phyloP scores from a whole-genome alignment of 2,113 vertebrate genomes.

The Corythornis cristatus region DNA sequence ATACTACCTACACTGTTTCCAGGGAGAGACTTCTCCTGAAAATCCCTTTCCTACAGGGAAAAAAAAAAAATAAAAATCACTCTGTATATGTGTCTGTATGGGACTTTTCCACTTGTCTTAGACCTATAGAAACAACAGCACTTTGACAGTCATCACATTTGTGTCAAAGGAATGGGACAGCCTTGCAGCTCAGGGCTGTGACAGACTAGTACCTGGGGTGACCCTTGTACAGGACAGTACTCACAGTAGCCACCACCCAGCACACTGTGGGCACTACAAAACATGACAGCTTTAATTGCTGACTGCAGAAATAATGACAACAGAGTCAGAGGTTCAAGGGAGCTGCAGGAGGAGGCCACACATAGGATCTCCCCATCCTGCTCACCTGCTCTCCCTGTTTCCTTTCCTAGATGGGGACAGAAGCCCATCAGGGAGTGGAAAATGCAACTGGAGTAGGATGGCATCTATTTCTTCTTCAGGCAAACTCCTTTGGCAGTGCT shows the following conservation, averaged over 20 bases:
- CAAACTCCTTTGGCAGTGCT: neutral
- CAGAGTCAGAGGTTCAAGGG: neutral
- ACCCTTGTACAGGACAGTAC: neutral
- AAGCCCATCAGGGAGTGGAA: neutral
- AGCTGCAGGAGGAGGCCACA: neutral
- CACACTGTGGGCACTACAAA: neutral
- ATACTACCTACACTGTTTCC: conserved; percentile 51
- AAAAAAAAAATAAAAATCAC: neutral
- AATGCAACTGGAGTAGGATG: neutral
- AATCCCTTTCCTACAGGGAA: neutral
- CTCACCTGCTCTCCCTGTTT: neutral
- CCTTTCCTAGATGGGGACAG: neutral
- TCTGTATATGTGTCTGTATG: neutral
- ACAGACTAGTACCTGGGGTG: neutral
- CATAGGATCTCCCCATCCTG: neutral
- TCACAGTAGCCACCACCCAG: neutral
- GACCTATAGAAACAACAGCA: neutral
- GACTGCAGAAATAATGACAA: neutral
- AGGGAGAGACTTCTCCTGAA: conserved; percentile 49
- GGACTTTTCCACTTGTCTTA: neutral
- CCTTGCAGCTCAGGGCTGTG: neutral
- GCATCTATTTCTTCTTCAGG: conserved; percentile 2
- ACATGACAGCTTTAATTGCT: neutral
- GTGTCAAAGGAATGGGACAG: neutral
- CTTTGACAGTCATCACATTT: neutral